Base-by-base conservation (phyloP, 2,113 vertebrate genomes). In the Pagrus major region DNA sequence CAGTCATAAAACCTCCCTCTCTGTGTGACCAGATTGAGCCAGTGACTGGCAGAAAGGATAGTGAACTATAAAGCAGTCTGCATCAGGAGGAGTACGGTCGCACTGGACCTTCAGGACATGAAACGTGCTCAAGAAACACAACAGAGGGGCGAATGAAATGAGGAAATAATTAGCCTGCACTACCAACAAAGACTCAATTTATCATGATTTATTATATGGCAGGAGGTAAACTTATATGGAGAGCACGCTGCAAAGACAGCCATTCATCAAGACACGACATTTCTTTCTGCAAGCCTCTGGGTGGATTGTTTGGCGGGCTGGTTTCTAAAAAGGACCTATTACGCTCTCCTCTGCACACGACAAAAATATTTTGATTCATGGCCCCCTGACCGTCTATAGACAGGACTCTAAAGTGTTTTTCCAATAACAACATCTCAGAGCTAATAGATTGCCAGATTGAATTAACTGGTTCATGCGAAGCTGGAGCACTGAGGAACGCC, bases 211-310 rank as follows among this genome's bases (percentile, higher is more conserved):
- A 94, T 94, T 83, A 78, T 65, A 69, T 46, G 31, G 80, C 41
- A 70, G 74, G 78, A 81, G 76, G 80, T 83, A 86, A 91, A 92
- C 76, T 78, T 65, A 66, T 82, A 76, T 71, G 6, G 70, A 85
- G 82, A 83, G 79, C 68, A 54, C 41, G 44, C 73, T 60, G 84
- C 58, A 89, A 92, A 93, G 89, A 91, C 90, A 90, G 75, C 81
- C 90, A 94, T 94, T 93, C 85, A 93, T 94, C 90, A 93, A 71
- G 82, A 69, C 51, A 18, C 80, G 84, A 77, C 87, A 66, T 88
- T 82, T 58, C 55, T 87, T 88, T 92, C 86, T 87, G 58, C 51
- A 11, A 78, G 86, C 66, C 67, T 76, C 74, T 71, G 70, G 79
- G 61, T 78, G 44, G 71, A 86, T 61, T 69, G 74, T 82, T 89